Base-by-base conservation (phyloP, 2,113 vertebrate species). In the Suncus etruscus region DNA sequence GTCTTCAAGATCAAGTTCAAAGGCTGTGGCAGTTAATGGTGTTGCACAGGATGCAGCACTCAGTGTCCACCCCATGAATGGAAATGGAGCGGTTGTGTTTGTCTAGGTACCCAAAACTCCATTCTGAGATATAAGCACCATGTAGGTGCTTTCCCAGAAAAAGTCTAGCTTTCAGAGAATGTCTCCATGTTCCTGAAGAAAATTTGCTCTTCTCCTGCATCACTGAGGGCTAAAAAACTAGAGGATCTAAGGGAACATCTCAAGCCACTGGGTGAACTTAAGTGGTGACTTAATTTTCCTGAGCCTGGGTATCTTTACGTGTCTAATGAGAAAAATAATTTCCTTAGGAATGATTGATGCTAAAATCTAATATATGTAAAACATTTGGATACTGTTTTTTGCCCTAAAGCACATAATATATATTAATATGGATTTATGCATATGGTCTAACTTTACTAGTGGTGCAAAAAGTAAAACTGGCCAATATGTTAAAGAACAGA, bases 251-350 rank as follows among this genome's bases (percentile, higher is more conserved):
- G 22, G 50, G 24, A 84, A 39, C 39, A 25, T 66, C 87, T 79
- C 11, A 11, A 31, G 45, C 7, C 20, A 27, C 54, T 70, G 6
- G 45, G 11, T 74, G 8, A 76, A 87, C 47, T 58, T 45, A 32
- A 8, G 6, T 11, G 83, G 12, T 75, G 66, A 8, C 3, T 65
- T 65, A 74, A 84, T 51, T 2, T 86, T 45, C 3, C 50, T 12
- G 22, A 76, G 18, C 6, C 50, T 95, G 79, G 25, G 75, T 20
- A 61, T 90, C 48, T 82, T 91, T 15, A 32, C 75, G 31, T 73
- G 47, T 85, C 66, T 87, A 91, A 75, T 82, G 70, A 24, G 11
- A 74, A 29, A 79, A 54, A 69, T 68, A 82, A 70, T 5, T 70
- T 22, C 0, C 14, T 54, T 69, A 25, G 10, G 2, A 39, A 39